Percentiles rank a stretch among this genome's conserved stretches.
These are phyloP conservation scores for Sternarchorhynchus goeldii DNA, from an alignment of 2,797 vertebrate genomes.

Conservation along the genomic window DNA sequence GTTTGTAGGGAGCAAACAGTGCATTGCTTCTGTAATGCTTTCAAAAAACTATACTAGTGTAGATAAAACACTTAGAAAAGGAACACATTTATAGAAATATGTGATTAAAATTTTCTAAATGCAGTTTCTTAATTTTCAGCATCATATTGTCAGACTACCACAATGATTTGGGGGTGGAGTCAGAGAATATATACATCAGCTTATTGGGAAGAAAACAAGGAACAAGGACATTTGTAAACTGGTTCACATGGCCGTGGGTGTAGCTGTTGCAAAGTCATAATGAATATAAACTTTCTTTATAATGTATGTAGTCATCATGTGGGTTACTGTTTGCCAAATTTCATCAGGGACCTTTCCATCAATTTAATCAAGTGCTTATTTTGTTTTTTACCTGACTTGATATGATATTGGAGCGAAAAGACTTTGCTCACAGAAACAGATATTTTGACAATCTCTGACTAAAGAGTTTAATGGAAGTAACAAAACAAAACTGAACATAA, in stretches of 20 bases:
- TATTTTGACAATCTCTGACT: constrained; percentile 53
- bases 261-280: background rate
- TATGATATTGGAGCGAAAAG: constrained; percentile 57
- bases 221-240: too few species aligned
- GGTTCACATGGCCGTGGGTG: too few species aligned
- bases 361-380: constrained; percentile 72
- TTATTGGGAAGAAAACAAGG: too few species aligned
- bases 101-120: background rate
- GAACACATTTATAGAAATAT: background rate
- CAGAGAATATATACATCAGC: too few species aligned
- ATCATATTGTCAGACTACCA: background rate
- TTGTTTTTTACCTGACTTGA: constrained; percentile 67
- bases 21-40: background rate
- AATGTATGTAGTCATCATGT: constrained; percentile 47
- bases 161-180: too few species aligned
- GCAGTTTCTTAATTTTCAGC: background rate
- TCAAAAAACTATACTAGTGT: too few species aligned
- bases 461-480: background rate
- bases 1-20: background rate
- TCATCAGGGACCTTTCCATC: constrained; percentile 68
- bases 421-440: constrained; percentile 58
- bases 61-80: too few species aligned
- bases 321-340: background rate
- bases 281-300: constrained; percentile 41
- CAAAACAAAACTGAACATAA: too few species aligned